Base-by-base conservation (phyloP, 2,797 vertebrate genomes). In the Nannoperca obscura region DNA sequence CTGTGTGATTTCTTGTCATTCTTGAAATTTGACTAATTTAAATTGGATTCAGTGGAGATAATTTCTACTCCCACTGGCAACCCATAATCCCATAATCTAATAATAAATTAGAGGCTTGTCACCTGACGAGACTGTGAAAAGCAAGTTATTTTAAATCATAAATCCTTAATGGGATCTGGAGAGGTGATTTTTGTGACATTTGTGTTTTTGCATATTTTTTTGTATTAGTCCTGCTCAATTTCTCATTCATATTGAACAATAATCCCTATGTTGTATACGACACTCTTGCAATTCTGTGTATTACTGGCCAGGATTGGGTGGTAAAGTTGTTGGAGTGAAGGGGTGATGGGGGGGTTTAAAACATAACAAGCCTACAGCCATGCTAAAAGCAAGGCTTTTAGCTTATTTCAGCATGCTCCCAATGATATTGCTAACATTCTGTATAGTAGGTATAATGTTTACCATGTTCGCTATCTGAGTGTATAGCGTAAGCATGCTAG, bases 21-120 rank as follows among this genome's bases (percentile, higher is more conserved):
- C 10, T n/a, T 67, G 40, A 47, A 54, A 70, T 36, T 22, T 60
- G 30, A 65, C 40, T 36, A 72, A 34, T 50, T 69, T 60, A 17
- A 17, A 62, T 22, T 61, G 42, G 19, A 57, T 44, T 50, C 27
- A 44, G 24, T 34, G 11, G 47, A 49, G 20, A 3, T 72, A 0
- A 78, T 68, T 71, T 49, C 15, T 27, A n/a, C 42, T 63, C 42
- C 74, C 19, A 50, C 27, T 58, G 63, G 57, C 63, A 71, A 27
- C 62, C 40, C 34, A 54, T 57, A 22, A 74, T 82, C n/a, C n/a
- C n/a, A n/a, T n/a, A n/a, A n/a, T n/a, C n/a, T n/a, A n/a, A n/a
- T n/a, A n/a, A n/a, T n/a, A n/a, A n/a, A n/a, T n/a, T n/a, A 40
- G 22, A 57, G 40, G n/a, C 65, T 47, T 38, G 40, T 49, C 60